Base-by-base conservation (phyloP, 2,888 invertebrate species). In the Isoperla grammatica region DNA sequence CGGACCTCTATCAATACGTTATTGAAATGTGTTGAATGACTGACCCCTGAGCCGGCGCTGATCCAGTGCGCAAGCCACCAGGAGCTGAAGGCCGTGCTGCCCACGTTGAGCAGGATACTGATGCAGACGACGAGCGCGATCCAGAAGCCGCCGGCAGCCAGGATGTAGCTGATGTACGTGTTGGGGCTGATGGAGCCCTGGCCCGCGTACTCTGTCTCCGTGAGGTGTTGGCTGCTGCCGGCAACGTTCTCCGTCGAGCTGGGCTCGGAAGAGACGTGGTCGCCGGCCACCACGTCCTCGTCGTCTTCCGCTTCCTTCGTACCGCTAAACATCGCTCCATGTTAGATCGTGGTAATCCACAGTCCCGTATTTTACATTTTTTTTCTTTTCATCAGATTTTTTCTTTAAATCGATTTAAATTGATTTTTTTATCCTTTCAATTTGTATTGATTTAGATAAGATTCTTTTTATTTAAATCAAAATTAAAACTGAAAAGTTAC, bases 21-120 rank as follows among this genome's bases (percentile, higher is more conserved):
- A n/a, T n/a, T n/a, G n/a, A n/a, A n/a, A n/a, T n/a, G n/a, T n/a
- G n/a, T n/a, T n/a, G n/a, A n/a, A n/a, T n/a, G n/a, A n/a, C 71
- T 71, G 64, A 75, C 75, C 48, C 72, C 72, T 43, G 70, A 69
- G 2, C 73, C 72, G 49, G 71, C 71, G 50, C 73, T 71, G 35
- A 76, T 70, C 84, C 84, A 85, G 57, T 74, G 70, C 2, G 80
- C 77, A 5, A 85, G 72, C 82, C 83, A 84, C 77, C 81, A 81
- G 53, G 79, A 78, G 50, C 81, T 79, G 67, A 82, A 80, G 1
- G 80, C 76, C 13, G 77, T 75, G 11, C 78, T 74, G 5, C 76
- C 77, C 29, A 81, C 77, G 63, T 80, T 80, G 37, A 79, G 19
- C 5, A 77, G 68, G 63, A 81, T 79, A 40, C 70, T 71, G 0